Conservation (phyloP, 2,888 invertebrate genomes). For the Papilio elwesi region DNA sequence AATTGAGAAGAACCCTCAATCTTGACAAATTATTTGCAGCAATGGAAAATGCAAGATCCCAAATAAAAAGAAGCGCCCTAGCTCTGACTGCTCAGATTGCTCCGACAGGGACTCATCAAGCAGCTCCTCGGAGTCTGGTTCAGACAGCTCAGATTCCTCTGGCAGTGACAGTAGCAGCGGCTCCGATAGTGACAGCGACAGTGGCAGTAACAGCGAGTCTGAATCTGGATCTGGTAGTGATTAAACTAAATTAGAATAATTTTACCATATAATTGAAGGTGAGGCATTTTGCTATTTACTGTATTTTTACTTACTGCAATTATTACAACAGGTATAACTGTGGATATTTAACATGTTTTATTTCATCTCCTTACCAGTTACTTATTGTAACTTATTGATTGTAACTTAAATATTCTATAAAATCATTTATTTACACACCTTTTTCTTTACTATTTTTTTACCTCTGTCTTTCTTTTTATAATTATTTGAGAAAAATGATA, state of each 20-base stretch:
- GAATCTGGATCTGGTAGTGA: conserved; percentile 62
- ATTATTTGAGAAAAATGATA: neutral
- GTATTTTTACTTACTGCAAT: neutral
- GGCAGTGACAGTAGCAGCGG: conserved; percentile 63
- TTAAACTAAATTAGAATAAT: conserved; percentile 26
- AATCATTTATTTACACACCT: neutral
- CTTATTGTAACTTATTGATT: neutral
- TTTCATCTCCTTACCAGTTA: too few relatives aligned
- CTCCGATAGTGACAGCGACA: conserved; percentile 64
- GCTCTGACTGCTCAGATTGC: conserved; percentile 62
- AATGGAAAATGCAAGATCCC: conserved; percentile 71
- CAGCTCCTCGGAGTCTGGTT: conserved; percentile 66
- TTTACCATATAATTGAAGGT: neutral
- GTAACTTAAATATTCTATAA: neutral
- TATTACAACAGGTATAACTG: too few relatives aligned
- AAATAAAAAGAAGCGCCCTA: conserved; percentile 68
- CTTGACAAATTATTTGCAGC: conserved; percentile 50
- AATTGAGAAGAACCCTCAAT: neutral
- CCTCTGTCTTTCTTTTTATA: neutral
- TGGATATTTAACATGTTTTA: too few relatives aligned
- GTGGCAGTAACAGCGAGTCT: conserved; percentile 61
- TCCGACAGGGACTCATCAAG: conserved; percentile 65
- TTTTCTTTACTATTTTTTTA: neutral
- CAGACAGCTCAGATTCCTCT: conserved; percentile 64
- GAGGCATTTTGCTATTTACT: conserved; percentile 6